Evolutionary conservation across 2,113 vertebrate species (phyloP).

Genomic region (Oxyruncus cristatus): DNA sequence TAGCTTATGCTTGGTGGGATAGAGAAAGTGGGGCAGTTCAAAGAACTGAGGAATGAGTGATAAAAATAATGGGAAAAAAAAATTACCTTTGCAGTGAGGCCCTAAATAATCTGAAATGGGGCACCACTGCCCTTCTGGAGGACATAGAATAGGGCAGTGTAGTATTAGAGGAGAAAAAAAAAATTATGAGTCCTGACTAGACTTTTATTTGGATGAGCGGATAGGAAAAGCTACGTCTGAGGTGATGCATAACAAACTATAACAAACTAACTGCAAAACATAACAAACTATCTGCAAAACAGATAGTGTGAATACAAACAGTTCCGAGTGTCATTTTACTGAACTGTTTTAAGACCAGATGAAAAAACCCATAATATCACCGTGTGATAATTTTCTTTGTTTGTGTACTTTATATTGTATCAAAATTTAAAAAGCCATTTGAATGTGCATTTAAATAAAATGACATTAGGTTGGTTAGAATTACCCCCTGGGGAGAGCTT

Average conservation of each 20-base stretch:
- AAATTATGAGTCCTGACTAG: background rate
- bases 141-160: background rate
- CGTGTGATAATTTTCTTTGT: background rate
- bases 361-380: background rate
- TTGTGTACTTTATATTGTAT: background rate
- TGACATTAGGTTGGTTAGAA: background rate
- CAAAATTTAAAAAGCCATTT: background rate
- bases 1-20: background rate
- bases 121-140: constrained; percentile 2
- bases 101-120: constrained; percentile 13
- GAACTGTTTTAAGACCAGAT: background rate
- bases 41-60: background rate
- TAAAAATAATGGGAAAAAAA: constrained; percentile 45
- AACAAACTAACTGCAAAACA: too few species aligned
- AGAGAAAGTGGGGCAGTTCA: constrained; percentile 30
- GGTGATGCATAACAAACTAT: too few species aligned
- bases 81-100: background rate
- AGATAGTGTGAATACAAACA: background rate
- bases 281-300: background rate
- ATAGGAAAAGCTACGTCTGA: background rate
- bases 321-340: background rate
- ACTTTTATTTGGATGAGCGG: background rate
- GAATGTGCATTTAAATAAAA: background rate
- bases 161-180: background rate
- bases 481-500: background rate